Evolutionary conservation across 2,888 invertebrate genomes (phyloP).

Genomic region (Thecophora atra): DNA sequence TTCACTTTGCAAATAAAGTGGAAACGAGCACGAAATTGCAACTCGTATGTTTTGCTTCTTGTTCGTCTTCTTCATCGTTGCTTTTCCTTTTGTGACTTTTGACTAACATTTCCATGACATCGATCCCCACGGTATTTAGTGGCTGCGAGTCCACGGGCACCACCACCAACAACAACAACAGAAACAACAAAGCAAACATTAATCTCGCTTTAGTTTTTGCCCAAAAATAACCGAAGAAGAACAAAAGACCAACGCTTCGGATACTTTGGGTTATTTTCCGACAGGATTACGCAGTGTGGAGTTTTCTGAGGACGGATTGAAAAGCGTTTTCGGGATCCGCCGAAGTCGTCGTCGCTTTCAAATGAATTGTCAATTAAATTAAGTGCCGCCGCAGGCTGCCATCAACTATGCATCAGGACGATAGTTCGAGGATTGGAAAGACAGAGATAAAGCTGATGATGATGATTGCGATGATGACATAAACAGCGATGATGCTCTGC

Average conservation of each 20-base stretch:
- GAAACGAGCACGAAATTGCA: constrained; percentile 31
- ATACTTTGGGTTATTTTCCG: constrained; percentile 10
- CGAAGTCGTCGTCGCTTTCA: neutral
- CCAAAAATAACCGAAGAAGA: too few relatives aligned
- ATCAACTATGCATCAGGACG: constrained; percentile 36
- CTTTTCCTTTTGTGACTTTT: constrained; percentile 19
- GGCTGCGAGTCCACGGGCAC: constrained; percentile 1
- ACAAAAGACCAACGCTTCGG: too few relatives aligned
- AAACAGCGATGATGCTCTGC: neutral
- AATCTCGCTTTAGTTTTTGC: constrained; percentile 29
- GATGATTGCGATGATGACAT: constrained; percentile 19
- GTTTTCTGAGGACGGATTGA: constrained; percentile 9
- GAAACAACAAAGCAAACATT: constrained; percentile 28
- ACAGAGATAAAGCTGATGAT: constrained; percentile 34
- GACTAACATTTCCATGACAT: constrained; percentile 28
- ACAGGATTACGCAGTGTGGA: constrained; percentile 1
- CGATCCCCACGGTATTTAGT: constrained; percentile 18
- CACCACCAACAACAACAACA: neutral
- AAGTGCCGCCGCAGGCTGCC: constrained; percentile 64
- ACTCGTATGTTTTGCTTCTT: constrained; percentile 17
- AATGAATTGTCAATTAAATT: constrained; percentile 65
- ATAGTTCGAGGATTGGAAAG: constrained; percentile 14
- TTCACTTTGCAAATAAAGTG: constrained; percentile 29
- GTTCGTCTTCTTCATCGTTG: constrained; percentile 16
- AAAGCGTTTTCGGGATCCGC: constrained; percentile 19